Conservation (phyloP, 2,113 vertebrate species). For the Theristicus caerulescens region DNA sequence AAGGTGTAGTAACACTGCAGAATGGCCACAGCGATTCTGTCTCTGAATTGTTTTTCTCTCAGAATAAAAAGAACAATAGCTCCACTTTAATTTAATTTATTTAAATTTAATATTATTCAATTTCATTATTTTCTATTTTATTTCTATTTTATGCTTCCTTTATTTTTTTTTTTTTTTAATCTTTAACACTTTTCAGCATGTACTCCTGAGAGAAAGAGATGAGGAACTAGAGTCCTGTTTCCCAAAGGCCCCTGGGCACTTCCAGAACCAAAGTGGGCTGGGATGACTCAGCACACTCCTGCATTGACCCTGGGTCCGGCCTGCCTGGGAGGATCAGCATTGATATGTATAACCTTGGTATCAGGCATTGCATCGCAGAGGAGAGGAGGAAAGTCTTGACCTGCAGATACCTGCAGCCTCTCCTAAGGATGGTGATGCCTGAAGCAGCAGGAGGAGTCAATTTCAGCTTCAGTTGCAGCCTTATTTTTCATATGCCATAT, state of each 20-base stretch:
- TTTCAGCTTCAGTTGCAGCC: neutral
- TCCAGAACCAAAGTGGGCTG: neutral
- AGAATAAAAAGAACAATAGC: neutral
- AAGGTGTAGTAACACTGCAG: neutral
- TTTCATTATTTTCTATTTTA: neutral
- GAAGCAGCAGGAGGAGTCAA: neutral
- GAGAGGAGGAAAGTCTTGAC: neutral
- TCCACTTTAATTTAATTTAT: neutral
- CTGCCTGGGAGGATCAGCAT: neutral
- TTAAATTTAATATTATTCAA: neutral
- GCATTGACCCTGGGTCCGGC: fast-evolving
- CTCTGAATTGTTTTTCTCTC: neutral
- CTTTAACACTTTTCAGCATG: neutral
- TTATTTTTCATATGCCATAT: neutral
- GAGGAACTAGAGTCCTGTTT: neutral
- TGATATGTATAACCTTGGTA: neutral
- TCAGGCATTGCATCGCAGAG: neutral
- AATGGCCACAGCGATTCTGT: fast-evolving
- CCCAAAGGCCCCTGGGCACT: neutral
- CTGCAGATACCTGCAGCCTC: neutral
- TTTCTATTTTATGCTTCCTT: neutral
- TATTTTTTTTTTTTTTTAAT: fast-evolving
- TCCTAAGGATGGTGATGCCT: neutral
- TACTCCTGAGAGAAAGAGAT: neutral
- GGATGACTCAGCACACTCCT: neutral